Percentiles rank a stretch among this genome's conserved stretches.
These are phyloP conservation scores for Sminthurides aquaticus DNA, from an alignment of 2,888 invertebrate genomes.

Conservation along the genomic window DNA sequence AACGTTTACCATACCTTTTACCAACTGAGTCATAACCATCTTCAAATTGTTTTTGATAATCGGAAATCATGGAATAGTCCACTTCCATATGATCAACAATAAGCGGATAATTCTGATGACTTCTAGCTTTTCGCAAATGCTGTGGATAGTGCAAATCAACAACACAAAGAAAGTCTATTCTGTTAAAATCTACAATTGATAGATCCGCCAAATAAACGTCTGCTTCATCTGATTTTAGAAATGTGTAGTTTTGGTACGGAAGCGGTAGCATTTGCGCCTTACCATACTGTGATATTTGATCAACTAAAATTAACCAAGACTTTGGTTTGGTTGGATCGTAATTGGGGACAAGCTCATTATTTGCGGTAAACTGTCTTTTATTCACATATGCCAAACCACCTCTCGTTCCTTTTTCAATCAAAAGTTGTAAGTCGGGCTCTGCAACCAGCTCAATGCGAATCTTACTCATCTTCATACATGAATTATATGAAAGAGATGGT, in stretches of 20 bases:
- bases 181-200: neutral
- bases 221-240: neutral
- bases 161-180: neutral
- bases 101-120: neutral
- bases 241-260: neutral
- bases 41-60: neutral
- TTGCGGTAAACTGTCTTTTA: neutral
- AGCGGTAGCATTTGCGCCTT: neutral
- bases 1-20: neutral
- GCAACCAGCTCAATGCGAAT: neutral
- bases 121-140: neutral
- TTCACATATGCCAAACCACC: neutral
- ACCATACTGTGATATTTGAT: neutral
- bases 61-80: neutral
- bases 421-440: neutral
- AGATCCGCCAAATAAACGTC: neutral
- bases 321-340: neutral
- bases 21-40: neutral
- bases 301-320: neutral
- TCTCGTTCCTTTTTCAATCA: neutral
- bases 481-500: neutral
- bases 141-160: neutral
- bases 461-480: neutral
- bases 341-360: neutral
- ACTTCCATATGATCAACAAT: neutral